Conservation (phyloP, 2,888 invertebrate genomes). For the Tetragonula carbonaria region DNA sequence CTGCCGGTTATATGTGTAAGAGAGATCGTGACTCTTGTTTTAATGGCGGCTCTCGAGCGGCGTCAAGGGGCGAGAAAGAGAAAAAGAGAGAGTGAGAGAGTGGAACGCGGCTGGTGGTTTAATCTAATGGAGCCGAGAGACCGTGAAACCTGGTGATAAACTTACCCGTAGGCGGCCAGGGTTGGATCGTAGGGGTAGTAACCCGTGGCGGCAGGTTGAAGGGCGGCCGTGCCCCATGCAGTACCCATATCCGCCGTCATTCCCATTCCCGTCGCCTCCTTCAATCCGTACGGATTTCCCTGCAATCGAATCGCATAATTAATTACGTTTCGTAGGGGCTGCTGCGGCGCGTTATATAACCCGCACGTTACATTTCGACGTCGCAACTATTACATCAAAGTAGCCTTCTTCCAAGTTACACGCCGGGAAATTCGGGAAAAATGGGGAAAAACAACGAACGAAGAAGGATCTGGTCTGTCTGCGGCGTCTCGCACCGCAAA, state of each 20-base stretch:
- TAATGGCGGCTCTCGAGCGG: slow-evolving; percentile 64
- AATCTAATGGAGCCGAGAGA: slow-evolving; percentile 74
- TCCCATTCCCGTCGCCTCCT: slow-evolving; percentile 89
- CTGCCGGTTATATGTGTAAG: slow-evolving; percentile 48
- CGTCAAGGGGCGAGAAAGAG: slow-evolving; percentile 15
- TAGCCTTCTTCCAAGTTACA: background rate
- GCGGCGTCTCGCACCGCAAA: background rate
- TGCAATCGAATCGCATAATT: slow-evolving; percentile 79
- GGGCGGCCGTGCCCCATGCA: slow-evolving; percentile 95
- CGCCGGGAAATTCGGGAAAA: background rate
- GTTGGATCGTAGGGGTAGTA: slow-evolving; percentile 97
- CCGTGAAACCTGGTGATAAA: slow-evolving; percentile 80
- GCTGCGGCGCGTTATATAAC: background rate
- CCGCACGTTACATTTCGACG: background rate
- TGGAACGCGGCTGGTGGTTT: slow-evolving; percentile 65
- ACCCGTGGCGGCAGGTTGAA: slow-evolving; percentile 93
- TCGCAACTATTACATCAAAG: background rate
- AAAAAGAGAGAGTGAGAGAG: slow-evolving; percentile 22
- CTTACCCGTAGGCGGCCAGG: slow-evolving; percentile 96
- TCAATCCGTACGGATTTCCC: slow-evolving; percentile 96
- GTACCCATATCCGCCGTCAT: slow-evolving; percentile 93
- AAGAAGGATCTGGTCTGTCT: background rate
- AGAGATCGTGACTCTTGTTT: slow-evolving; percentile 72
- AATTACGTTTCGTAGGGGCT: slow-evolving; percentile 33
- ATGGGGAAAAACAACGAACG: background rate